These are phyloP conservation scores for Platynereis dumerilii DNA, from an alignment of 2,888 invertebrate species.

Conservation along the genomic window DNA sequence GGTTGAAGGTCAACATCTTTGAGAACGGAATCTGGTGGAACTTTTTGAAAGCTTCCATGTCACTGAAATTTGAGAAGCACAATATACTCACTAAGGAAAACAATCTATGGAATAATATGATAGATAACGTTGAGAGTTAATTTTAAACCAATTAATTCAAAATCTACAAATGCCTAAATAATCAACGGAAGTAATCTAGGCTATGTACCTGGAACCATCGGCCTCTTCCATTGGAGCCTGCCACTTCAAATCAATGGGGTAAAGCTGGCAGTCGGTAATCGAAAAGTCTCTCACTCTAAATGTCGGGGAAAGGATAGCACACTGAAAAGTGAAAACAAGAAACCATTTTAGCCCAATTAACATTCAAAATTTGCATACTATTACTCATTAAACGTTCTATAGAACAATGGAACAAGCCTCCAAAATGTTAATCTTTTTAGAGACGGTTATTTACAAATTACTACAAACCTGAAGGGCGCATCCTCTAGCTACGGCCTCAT, in stretches of 20 bases:
- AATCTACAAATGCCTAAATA: too few species aligned
- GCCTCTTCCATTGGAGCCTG: constrained; percentile 54
- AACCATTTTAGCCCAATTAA: not conserved
- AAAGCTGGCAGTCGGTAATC: constrained; percentile 88
- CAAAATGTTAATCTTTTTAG: too few species aligned
- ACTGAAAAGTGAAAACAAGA: constrained; percentile 65
- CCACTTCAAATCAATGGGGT: constrained; percentile 72
- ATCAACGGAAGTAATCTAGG: too few species aligned
- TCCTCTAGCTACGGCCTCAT: constrained; percentile 96
- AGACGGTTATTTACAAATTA: too few species aligned
- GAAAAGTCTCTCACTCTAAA: constrained; percentile 96
- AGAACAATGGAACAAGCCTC: too few species aligned
- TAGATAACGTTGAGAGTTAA: too few species aligned
- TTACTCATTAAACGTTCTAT: too few species aligned
- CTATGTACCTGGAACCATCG: not conserved
- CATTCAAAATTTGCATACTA: too few species aligned
- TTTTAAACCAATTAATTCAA: too few species aligned
- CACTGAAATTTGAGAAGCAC: constrained; percentile 72
- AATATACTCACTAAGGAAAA: too few species aligned
- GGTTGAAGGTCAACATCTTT: constrained; percentile 91
- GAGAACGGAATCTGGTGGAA: constrained; percentile 91
- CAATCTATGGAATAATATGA: too few species aligned
- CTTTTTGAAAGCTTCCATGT: constrained; percentile 85
- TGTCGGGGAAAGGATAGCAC: constrained; percentile 96
- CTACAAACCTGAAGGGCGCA: constrained; percentile 79